Percentiles rank a stretch among this genome's conserved stretches.
Conservation (phyloP, 2,113 vertebrate species). For the Poeciliopsis prolifica region DNA sequence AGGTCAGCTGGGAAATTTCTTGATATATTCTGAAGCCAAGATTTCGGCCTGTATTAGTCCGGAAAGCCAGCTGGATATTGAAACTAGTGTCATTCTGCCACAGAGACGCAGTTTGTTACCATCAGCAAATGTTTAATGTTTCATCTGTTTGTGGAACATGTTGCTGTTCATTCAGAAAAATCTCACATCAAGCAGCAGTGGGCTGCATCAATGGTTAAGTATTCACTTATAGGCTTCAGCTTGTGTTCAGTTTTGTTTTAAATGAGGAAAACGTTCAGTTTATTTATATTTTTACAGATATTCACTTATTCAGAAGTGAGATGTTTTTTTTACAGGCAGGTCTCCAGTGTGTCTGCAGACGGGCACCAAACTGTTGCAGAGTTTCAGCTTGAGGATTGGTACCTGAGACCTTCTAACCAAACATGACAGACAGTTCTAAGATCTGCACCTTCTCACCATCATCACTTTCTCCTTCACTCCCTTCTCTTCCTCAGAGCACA, state of each 20-base stretch:
- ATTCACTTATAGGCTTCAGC: too few relatives aligned
- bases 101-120: background rate
- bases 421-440: constrained; percentile 6
- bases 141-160: too few relatives aligned
- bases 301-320: background rate
- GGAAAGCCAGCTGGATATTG: background rate
- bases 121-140: background rate
- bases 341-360: background rate
- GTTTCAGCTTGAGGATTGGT: constrained; percentile 10
- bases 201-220: too few relatives aligned
- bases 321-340: background rate
- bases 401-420: constrained; percentile 4
- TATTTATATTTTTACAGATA: background rate
- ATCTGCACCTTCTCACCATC: constrained; percentile 6
- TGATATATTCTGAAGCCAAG: constrained; percentile 18
- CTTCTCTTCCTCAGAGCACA: constrained; percentile 9
- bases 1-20: constrained; percentile 34
- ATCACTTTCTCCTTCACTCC: constrained; percentile 21
- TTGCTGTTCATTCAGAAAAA: too few relatives aligned
- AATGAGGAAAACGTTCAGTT: background rate
- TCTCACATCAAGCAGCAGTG: too few relatives aligned
- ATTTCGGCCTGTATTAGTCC: constrained; percentile 24
- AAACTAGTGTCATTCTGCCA: background rate
- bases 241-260: too few relatives aligned
- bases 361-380: background rate